A percentile compares a stretch with the other conserved stretches of the same genome.
These are phyloP conservation scores for Pangasianodon hypophthalmus DNA, from an alignment of 2,113 vertebrate species.

Conservation along the genomic window DNA sequence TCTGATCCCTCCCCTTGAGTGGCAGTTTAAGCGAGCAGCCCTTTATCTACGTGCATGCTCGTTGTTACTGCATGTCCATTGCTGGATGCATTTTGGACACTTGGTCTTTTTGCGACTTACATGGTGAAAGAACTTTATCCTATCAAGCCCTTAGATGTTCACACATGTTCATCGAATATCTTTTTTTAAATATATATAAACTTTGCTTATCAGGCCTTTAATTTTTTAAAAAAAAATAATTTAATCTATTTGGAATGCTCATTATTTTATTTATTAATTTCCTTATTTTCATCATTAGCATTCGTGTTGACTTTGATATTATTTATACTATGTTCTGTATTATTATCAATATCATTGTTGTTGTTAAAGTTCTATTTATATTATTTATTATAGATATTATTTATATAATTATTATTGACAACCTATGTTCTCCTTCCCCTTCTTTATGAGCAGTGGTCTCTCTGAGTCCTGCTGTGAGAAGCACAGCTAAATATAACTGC, in stretches of 20 bases:
- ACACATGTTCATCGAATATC: not conserved
- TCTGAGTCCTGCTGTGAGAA: slow-evolving; percentile 18
- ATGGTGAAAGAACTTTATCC: not conserved
- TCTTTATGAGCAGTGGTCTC: not conserved
- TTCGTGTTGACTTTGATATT: not conserved
- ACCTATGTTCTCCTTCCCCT: not conserved
- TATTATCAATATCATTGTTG: not conserved
- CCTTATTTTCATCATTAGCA: not conserved
- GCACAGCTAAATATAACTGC: slow-evolving; percentile 54
- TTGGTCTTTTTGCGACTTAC: not conserved
- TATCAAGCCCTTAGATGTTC: not conserved
- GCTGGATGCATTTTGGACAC: not conserved
- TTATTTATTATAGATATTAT: not conserved
- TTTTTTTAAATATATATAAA: not conserved
- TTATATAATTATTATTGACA: not conserved
- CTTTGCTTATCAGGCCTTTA: not conserved
- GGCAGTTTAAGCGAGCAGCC: not conserved
- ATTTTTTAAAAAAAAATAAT: not conserved
- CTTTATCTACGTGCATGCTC: not conserved
- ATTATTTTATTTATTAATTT: not conserved
- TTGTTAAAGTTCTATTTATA: not conserved
- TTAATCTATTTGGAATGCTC: not conserved
- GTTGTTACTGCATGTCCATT: not conserved
- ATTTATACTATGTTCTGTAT: not conserved
- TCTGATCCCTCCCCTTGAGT: not conserved